These are phyloP conservation scores for Meteorus colon DNA, from an alignment of 2,888 invertebrate genomes.

Conservation along the genomic window DNA sequence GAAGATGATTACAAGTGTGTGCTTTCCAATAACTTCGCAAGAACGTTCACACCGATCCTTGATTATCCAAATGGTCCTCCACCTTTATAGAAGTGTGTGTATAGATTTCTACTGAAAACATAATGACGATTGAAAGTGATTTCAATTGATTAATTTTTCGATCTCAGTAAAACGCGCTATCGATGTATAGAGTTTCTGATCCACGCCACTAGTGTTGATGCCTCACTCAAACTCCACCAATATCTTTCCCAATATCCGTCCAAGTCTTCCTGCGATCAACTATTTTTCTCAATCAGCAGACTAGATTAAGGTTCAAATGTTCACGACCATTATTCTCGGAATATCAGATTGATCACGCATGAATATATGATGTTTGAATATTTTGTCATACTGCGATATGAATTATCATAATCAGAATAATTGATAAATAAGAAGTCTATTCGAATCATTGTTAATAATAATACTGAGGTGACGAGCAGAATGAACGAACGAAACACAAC, in stretches of 20 bases:
- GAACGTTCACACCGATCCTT: constrained; percentile 90
- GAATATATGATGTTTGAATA: too few relatives aligned
- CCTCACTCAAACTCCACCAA: too few relatives aligned
- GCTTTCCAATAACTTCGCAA: constrained; percentile 87
- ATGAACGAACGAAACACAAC: too few relatives aligned
- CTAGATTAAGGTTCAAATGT: neutral
- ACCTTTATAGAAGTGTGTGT: constrained; percentile 79
- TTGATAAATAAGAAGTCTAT: neutral
- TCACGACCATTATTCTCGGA: neutral
- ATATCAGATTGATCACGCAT: too few relatives aligned
- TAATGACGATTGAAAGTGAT: neutral
- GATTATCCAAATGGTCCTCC: constrained; percentile 95
- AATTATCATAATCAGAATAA: neutral
- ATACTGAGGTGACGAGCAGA: neutral
- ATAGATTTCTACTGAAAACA: neutral
- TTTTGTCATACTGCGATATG: too few relatives aligned
- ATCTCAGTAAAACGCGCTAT: neutral
- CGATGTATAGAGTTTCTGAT: neutral
- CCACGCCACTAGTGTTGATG: too few relatives aligned
- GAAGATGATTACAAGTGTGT: constrained; percentile 90
- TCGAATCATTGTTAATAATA: neutral
- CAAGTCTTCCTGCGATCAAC: neutral
- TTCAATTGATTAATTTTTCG: neutral
- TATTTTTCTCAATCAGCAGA: neutral
- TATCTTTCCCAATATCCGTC: neutral